These are phyloP conservation scores for Pangasius macronema DNA, from an alignment of 2,797 vertebrate species.

Conservation along the genomic window DNA sequence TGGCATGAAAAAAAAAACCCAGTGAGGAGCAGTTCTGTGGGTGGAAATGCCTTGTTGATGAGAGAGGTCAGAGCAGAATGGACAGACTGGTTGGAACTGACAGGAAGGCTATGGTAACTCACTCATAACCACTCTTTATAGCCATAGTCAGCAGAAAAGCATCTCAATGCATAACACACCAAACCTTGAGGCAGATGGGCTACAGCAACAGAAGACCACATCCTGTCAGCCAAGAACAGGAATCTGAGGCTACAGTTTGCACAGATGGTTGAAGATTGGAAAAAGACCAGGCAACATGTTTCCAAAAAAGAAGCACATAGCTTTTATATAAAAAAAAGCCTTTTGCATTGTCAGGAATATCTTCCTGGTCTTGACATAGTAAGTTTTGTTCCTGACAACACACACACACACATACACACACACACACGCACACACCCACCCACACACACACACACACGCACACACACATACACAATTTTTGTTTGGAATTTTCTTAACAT, in stretches of 20 bases:
- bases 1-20: not conserved
- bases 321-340: not conserved
- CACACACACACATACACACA: not conserved
- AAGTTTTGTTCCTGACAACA: not conserved
- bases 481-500: not conserved
- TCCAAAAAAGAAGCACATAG: not conserved
- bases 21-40: not conserved
- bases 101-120: not conserved
- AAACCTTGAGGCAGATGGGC: not conserved
- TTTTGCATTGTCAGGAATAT: not conserved
- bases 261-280: not conserved
- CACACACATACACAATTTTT: not conserved
- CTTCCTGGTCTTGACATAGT: not conserved
- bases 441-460: not conserved
- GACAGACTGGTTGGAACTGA: not conserved
- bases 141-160: not conserved
- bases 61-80: not conserved
- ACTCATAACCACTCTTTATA: not conserved
- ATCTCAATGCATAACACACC: not conserved
- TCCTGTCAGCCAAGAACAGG: not conserved
- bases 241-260: not conserved
- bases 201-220: not conserved
- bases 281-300: not conserved
- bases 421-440: not conserved
- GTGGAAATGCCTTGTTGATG: not conserved